A percentile compares a stretch with the other conserved stretches of the same genome.
Conservation (phyloP, 2,113 vertebrate species). For the Salminus brasiliensis region DNA sequence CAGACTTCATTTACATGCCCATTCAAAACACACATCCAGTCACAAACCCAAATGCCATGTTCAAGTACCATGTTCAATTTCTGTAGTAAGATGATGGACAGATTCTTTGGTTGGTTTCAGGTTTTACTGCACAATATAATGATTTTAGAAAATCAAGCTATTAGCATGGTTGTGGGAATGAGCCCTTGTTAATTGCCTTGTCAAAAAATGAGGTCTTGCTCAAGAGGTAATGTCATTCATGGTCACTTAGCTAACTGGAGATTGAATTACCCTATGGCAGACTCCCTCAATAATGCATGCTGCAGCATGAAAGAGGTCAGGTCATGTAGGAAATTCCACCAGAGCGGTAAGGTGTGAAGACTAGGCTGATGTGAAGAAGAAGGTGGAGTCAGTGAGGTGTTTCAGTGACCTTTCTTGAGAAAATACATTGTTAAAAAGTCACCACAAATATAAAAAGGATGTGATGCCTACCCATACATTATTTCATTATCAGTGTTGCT, state of each 20-base stretch:
- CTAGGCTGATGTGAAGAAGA: neutral
- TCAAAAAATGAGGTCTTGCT: conserved; percentile 7
- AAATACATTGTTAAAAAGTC: too few relatives aligned
- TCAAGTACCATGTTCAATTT: neutral
- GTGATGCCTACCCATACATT: too few relatives aligned
- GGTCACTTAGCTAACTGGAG: conserved; percentile 1
- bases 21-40: too few relatives aligned
- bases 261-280: conserved; percentile 14
- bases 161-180: neutral
- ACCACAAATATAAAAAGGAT: too few relatives aligned
- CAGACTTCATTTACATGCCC: too few relatives aligned
- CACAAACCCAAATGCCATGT: neutral
- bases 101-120: neutral
- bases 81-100: neutral
- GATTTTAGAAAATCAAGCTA: neutral
- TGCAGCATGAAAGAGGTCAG: conserved; percentile 7
- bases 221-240: conserved; percentile 17
- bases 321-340: conserved; percentile 14
- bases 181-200: neutral
- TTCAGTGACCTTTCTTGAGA: too few relatives aligned
- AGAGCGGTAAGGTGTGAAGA: neutral
- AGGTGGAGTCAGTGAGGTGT: neutral
- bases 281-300: conserved; percentile 25
- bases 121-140: neutral
- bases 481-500: too few relatives aligned